Evolutionary conservation across 1,140 invertebrate genomes (phyloP).

Genomic region (Oreohelix idahoensis): DNA sequence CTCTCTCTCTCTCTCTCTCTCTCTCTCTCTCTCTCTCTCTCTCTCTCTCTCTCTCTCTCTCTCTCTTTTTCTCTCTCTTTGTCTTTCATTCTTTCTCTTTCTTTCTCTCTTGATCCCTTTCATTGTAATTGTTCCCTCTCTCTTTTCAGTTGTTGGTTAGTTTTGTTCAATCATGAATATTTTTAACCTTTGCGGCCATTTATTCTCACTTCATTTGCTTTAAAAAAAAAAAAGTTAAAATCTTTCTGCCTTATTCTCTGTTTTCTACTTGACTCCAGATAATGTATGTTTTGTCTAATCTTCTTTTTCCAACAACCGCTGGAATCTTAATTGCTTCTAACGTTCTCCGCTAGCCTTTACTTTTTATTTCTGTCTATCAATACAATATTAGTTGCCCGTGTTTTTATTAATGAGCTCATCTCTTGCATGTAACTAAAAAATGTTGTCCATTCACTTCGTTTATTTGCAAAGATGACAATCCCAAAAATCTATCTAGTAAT

Average conservation of each 20-base stretch:
- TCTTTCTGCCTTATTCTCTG: too few relatives aligned
- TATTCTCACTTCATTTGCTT: too few relatives aligned
- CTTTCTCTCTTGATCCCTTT: neutral
- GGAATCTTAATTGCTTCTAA: too few relatives aligned
- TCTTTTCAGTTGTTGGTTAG: neutral
- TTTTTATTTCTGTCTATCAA: too few relatives aligned
- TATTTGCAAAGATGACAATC: neutral
- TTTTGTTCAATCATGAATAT: too few relatives aligned
- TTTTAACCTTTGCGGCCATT: too few relatives aligned
- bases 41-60: slow-evolving; percentile 35
- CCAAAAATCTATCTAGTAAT: neutral
- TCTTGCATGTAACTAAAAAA: neutral
- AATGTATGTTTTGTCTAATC: too few relatives aligned
- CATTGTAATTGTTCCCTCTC: slow-evolving; percentile 4
- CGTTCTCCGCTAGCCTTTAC: too few relatives aligned
- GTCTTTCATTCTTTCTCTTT: neutral
- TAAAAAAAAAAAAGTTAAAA: too few relatives aligned
- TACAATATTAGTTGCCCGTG: too few relatives aligned
- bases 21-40: slow-evolving; percentile 30
- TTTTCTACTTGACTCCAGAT: too few relatives aligned
- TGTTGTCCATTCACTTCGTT: neutral
- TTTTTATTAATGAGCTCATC: neutral
- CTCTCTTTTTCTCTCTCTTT: neutral
- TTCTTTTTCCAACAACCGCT: too few relatives aligned
- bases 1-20: slow-evolving; percentile 35